phyloP scores from a whole-genome alignment of 2,888 invertebrate genomes.

The Pseudococcus viburni region DNA sequence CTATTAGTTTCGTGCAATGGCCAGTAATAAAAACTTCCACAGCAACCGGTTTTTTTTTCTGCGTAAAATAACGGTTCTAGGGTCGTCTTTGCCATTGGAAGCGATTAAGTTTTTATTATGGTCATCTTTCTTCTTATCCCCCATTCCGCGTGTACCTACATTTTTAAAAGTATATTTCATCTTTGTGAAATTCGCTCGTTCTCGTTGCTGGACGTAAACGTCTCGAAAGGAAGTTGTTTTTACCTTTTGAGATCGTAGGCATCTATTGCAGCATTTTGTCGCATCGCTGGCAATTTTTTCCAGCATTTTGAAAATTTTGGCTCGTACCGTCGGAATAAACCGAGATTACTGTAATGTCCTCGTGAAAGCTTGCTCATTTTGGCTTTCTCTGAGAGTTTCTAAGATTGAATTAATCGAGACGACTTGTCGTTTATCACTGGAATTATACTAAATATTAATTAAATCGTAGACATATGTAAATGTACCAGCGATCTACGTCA shows the following conservation, averaged over 20 bases:
- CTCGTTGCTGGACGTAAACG: not conserved
- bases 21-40: conserved; percentile 48
- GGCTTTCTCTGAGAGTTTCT: conserved; percentile 56
- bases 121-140: conserved; percentile 37
- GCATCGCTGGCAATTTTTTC: not conserved
- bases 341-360: not conserved
- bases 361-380: conserved; percentile 28
- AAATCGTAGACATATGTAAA: conserved; percentile 24
- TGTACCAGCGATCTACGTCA: not conserved
- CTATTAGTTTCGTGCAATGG: conserved; percentile 43
- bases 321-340: no score
- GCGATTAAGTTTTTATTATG: conserved; percentile 35
- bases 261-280: not conserved
- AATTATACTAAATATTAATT: conserved; percentile 37
- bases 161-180: not conserved
- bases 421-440: conserved; percentile 13
- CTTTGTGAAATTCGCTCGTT: not conserved
- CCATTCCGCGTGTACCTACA: not conserved
- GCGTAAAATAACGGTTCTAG: conserved; percentile 60
- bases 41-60: conserved; percentile 48
- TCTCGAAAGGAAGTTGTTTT: not conserved
- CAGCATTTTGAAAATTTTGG: not conserved
- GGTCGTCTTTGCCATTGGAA: conserved; percentile 36
- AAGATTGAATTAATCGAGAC: conserved; percentile 30
- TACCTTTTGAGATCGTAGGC: not conserved